Conservation (phyloP, 2,797 vertebrate genomes). For the Mormyrops attenuatus region DNA sequence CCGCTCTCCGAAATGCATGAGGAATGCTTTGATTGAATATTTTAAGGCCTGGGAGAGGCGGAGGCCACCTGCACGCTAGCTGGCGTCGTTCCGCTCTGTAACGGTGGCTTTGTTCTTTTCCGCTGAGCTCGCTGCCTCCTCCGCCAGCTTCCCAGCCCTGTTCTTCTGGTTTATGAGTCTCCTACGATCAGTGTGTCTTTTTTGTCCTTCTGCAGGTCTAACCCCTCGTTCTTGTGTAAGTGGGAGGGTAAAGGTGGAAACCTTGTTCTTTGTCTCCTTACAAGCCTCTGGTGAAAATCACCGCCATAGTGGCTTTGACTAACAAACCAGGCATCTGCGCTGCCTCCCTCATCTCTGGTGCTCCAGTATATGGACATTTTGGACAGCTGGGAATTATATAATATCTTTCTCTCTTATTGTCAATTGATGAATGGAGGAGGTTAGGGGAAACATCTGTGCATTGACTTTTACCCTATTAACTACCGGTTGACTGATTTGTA, state of each 20-base stretch:
- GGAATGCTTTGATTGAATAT: background rate
- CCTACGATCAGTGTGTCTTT: background rate
- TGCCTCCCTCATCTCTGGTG: background rate
- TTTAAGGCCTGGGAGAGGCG: background rate
- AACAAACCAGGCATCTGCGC: background rate
- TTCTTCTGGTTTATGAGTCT: conserved; percentile 6
- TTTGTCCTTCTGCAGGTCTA: background rate
- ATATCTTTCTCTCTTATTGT: background rate
- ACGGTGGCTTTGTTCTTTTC: background rate
- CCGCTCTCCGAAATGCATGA: background rate
- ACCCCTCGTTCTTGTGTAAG: background rate
- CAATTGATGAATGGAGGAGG: background rate
- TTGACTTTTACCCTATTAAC: background rate
- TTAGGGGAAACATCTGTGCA: background rate
- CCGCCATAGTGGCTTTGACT: background rate
- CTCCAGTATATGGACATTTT: background rate
- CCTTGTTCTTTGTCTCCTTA: conserved; percentile 3
- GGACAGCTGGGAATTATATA: background rate
- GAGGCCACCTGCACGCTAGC: background rate
- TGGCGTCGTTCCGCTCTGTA: background rate
- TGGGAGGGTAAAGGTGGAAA: background rate
- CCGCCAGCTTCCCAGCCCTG: background rate
- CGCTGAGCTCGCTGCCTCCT: background rate
- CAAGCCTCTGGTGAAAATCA: background rate
- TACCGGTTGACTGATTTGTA: background rate